Evolutionary conservation across 1,140 invertebrate species (phyloP).

Genomic region (Leguminivora glycinivorella): DNA sequence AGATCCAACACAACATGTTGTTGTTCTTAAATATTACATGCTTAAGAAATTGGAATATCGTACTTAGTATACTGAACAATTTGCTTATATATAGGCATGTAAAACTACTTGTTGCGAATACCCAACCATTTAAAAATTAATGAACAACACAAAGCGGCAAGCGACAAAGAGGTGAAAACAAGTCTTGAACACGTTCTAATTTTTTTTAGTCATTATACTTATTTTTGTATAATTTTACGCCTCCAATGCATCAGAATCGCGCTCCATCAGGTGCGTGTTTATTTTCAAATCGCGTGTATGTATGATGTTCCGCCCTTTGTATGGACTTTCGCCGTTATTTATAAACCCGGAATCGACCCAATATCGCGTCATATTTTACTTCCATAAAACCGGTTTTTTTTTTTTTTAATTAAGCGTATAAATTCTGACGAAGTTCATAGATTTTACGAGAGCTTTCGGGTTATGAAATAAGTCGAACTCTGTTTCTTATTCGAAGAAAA

Average conservation of each 20-base stretch:
- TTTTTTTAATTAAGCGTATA: constrained; percentile 14
- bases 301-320: constrained; percentile 49
- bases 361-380: constrained; percentile 13
- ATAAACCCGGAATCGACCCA: constrained; percentile 21
- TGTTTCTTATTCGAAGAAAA: too few species aligned
- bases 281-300: constrained; percentile 70
- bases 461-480: background rate
- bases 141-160: too few species aligned
- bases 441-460: background rate
- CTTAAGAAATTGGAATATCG: too few species aligned
- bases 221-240: background rate
- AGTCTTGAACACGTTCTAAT: too few species aligned
- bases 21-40: too few species aligned
- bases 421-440: background rate
- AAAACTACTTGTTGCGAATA: too few species aligned
- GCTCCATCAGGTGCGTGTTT: constrained; percentile 52
- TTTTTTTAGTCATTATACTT: too few species aligned
- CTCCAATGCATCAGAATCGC: background rate
- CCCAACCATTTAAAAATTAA: too few species aligned
- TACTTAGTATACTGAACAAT: too few species aligned
- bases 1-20: too few species aligned
- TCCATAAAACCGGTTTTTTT: constrained; percentile 9
- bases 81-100: too few species aligned
- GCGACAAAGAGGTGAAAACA: too few species aligned
- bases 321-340: constrained; percentile 23